Evolutionary conservation across 2,888 invertebrate genomes (phyloP), one percentile per base, ranked within the genome.

Genomic region (Choreutis nemorana): DNA sequence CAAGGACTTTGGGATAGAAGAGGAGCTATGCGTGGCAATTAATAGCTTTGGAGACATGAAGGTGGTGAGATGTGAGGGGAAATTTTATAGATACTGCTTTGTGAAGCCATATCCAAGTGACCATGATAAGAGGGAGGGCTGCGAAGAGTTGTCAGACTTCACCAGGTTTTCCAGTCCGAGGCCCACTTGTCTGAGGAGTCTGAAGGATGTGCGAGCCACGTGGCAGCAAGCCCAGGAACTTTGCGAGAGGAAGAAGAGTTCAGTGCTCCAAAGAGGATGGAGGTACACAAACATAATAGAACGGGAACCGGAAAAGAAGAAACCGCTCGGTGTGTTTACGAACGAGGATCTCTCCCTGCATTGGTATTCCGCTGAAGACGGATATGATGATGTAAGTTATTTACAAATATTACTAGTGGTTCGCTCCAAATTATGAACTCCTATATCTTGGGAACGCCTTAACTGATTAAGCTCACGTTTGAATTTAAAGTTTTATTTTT

Each of bases 211-310:
- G 0, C 50, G 78, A 31, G 73, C 73, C 1, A 79, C 61, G 2
- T 78, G 77, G 77, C 36, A 34, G 4, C 70, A 70, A 34, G 58
- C 75, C 0, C 47, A 54, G 25, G 52, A 60, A 3, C 33, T 65
- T 11, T 78, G 77, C 42, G 40, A 41, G 3, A 57, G 50, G 14
- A 46, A 48, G 30, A 58, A 56, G 2, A 68, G 63, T 0, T 53
- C 60, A 1, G 41, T 80, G 2, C 34, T 79, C 9, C 64, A 66
- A 20, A 57, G 52, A 14, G 80, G 78, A 0, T 80, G 79, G 73
- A 53, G 62, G 30, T 75, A 73, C 34, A 56, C 68, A 0, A 79
- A 73, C 33, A 50, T 58, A 35, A n/a, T n/a, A n/a, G n/a, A n/a
- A n/a, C n/a, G n/a, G n/a, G n/a, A n/a, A n/a, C n/a, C n/a, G n/a